These are phyloP conservation scores for Poecilia gillii DNA, from an alignment of 2,797 vertebrate genomes.

Conservation along the genomic window DNA sequence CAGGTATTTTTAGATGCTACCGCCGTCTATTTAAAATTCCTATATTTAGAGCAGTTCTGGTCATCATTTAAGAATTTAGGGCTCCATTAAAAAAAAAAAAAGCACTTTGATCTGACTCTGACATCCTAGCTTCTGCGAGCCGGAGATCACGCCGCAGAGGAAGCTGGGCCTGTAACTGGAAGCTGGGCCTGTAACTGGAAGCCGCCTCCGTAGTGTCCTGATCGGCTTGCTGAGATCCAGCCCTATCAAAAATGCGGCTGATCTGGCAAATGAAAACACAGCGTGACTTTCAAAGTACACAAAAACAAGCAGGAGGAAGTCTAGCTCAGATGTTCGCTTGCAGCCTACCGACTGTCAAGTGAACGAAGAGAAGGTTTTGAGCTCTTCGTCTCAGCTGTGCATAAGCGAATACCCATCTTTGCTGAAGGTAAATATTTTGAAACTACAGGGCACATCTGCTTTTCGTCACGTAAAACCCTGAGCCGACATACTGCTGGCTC, in stretches of 20 bases:
- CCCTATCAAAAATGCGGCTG: background rate
- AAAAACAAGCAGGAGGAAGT: background rate
- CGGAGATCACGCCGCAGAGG: slow-evolving; percentile 22
- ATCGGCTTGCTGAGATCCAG: background rate
- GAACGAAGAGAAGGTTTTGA: background rate
- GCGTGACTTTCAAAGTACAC: background rate
- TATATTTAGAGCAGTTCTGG: slow-evolving; percentile 66
- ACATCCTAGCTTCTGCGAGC: slow-evolving; percentile 24
- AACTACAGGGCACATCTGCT: slow-evolving; percentile 53
- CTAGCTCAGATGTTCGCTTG: background rate
- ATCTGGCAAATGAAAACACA: slow-evolving; percentile 5
- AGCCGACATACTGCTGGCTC: background rate
- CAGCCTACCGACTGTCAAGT: background rate
- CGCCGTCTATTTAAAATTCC: slow-evolving; percentile 68
- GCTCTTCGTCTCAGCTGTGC: slow-evolving; percentile 32
- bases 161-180: background rate
- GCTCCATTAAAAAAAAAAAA: slow-evolving; percentile 40
- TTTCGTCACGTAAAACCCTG: slow-evolving; percentile 26
- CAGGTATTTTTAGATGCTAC: slow-evolving; percentile 71
- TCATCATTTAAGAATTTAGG: slow-evolving; percentile 51
- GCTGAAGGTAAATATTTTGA: slow-evolving; percentile 47
- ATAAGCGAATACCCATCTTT: slow-evolving; percentile 20
- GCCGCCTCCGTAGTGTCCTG: background rate
- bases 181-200: slow-evolving; percentile 4
- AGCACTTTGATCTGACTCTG: slow-evolving; percentile 46